Evolutionary conservation across 2,113 vertebrate species (phyloP).

Genomic region (Gavialis gangeticus): DNA sequence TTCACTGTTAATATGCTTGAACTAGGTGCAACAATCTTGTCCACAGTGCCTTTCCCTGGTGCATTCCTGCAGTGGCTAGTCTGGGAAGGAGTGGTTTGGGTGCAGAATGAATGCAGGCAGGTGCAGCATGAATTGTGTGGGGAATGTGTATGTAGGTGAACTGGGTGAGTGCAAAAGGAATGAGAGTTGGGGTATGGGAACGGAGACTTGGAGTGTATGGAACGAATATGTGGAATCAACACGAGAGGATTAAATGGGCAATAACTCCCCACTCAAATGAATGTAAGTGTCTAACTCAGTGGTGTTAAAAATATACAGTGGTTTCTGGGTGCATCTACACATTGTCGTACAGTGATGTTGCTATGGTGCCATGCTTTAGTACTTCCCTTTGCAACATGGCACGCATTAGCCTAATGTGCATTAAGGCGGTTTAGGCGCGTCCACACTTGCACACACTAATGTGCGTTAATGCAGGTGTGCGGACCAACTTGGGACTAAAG

Average conservation of each 20-base stretch:
- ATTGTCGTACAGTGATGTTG: too few relatives aligned
- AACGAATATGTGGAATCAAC: not conserved
- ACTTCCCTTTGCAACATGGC: too few relatives aligned
- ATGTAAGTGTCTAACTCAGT: not conserved
- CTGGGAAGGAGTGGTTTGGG: not conserved
- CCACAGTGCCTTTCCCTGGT: not conserved
- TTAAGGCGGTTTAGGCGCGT: too few relatives aligned
- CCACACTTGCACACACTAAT: too few relatives aligned
- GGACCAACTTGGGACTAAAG: too few relatives aligned
- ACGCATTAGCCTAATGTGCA: too few relatives aligned
- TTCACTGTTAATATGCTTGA: not conserved
- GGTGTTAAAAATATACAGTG: not conserved
- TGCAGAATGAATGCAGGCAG: not conserved
- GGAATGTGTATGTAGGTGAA: not conserved
- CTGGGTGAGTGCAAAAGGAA: not conserved
- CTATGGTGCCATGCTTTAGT: too few relatives aligned
- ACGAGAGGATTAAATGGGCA: not conserved
- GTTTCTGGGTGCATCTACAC: too few relatives aligned
- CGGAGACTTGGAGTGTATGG: not conserved
- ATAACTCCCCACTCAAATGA: not conserved
- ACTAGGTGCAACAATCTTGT: not conserved
- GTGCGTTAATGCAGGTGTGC: too few relatives aligned
- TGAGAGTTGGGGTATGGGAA: not conserved
- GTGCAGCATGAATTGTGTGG: not conserved
- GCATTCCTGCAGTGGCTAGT: not conserved